These are phyloP conservation scores for Trissonchulus sp. DNA, from an alignment of 2,888 invertebrate genomes.

Conservation along the genomic window DNA sequence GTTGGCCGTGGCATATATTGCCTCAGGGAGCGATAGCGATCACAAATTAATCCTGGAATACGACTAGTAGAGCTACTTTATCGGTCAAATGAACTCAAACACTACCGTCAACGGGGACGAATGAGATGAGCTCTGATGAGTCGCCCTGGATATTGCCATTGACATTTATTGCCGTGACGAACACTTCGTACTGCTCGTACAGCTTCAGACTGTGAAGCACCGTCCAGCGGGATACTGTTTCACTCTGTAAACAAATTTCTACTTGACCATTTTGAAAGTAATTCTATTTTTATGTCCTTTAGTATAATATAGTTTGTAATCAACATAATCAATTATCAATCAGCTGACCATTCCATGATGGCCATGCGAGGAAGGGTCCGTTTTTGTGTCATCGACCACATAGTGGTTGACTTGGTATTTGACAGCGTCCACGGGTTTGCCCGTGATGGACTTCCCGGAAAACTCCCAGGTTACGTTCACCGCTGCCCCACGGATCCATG, in stretches of 20 bases:
- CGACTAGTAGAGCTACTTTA: no score
- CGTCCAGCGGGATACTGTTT: background rate
- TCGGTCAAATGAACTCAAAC: no score
- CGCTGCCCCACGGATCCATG: background rate
- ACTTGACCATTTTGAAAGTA: background rate
- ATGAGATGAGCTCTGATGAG: constrained; percentile 1
- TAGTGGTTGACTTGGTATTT: constrained; percentile 20
- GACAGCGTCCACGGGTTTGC: background rate
- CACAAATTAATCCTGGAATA: no score
- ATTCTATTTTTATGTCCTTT: background rate
- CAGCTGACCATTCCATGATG: background rate
- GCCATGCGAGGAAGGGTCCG: background rate
- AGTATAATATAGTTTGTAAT: background rate
- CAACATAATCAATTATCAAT: background rate
- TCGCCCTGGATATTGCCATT: background rate
- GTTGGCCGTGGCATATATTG: no score
- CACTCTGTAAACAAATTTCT: background rate
- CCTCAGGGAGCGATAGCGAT: no score
- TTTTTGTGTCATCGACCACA: background rate
- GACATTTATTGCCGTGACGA: constrained; percentile 7
- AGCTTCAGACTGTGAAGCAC: background rate
- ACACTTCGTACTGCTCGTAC: constrained; percentile 11
- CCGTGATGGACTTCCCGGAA: background rate
- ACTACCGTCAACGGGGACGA: constrained; percentile 21
- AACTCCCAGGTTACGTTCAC: constrained; percentile 28